Conservation (phyloP, 1,140 invertebrate genomes). For the Mactra quadrangularis region DNA sequence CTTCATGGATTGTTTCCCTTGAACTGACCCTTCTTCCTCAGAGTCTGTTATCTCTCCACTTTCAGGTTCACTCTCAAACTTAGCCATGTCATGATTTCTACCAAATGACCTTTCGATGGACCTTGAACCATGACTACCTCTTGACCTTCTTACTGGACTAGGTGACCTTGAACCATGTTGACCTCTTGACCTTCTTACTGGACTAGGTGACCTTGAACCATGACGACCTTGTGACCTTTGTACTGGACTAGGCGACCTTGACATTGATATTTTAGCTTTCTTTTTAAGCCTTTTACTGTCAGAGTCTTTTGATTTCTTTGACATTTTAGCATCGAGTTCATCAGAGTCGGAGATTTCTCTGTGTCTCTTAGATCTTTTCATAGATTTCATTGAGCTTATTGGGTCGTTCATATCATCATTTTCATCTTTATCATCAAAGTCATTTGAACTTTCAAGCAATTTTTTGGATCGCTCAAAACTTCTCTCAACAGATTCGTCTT, state of each 20-base stretch:
- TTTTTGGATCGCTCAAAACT: constrained; percentile 52
- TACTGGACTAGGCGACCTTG: constrained; percentile 30
- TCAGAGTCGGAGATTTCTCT: constrained; percentile 25
- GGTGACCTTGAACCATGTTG: constrained; percentile 10
- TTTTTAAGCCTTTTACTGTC: constrained; percentile 36
- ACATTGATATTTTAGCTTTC: background rate
- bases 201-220: constrained; percentile 29
- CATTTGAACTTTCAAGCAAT: constrained; percentile 33
- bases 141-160: constrained; percentile 11
- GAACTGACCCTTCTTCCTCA: constrained; percentile 53
- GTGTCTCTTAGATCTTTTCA: constrained; percentile 16
- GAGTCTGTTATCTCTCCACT: constrained; percentile 68
- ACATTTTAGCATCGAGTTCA: background rate
- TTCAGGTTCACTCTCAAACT: constrained; percentile 72
- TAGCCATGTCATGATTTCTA: constrained; percentile 64
- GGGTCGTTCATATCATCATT: background rate
- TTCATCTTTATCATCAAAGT: constrained; percentile 44
- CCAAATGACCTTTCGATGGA: constrained; percentile 37
- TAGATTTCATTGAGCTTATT: background rate
- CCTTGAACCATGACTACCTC: background rate
- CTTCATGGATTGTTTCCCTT: constrained; percentile 23
- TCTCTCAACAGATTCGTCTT: constrained; percentile 32
- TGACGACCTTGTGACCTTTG: background rate
- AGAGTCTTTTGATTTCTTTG: constrained; percentile 27
- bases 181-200: background rate